Conservation (phyloP, 2,797 vertebrate species). For the Poecilia wingei region DNA sequence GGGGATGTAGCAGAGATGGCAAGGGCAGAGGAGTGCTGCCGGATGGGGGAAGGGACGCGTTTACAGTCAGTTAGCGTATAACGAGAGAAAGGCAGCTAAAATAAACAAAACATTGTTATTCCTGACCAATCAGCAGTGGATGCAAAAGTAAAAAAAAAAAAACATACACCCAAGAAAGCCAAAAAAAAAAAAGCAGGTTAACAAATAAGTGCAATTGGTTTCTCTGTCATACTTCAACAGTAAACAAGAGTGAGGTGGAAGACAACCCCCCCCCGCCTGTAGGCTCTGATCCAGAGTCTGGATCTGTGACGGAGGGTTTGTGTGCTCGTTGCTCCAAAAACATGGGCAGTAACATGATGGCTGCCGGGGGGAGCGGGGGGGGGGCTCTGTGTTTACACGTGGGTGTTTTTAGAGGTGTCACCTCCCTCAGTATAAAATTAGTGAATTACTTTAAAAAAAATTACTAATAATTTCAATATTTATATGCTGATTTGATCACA, state of each 20-base stretch:
- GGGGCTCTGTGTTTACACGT: slow-evolving; percentile 55
- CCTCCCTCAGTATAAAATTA: slow-evolving; percentile 32
- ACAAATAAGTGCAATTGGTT: slow-evolving; percentile 79
- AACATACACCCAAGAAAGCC: slow-evolving; percentile 35
- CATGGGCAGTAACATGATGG: slow-evolving; percentile 52
- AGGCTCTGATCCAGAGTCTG: slow-evolving; percentile 43
- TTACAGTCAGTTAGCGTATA: slow-evolving; percentile 56
- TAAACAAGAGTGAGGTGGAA: slow-evolving; percentile 55
- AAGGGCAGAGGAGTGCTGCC: slow-evolving; percentile 54
- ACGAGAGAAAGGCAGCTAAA: slow-evolving; percentile 68
- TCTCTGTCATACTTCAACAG: slow-evolving; percentile 58
- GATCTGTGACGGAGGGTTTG: slow-evolving; percentile 32
- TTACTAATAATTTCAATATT: slow-evolving; percentile 62
- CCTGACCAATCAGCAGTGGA: slow-evolving; percentile 66
- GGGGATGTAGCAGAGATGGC: slow-evolving; percentile 58
- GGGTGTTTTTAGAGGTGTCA: slow-evolving; percentile 40
- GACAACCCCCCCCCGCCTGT: slow-evolving; percentile 37
- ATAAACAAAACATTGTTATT: slow-evolving; percentile 63
- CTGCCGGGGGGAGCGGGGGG: slow-evolving; percentile 32
- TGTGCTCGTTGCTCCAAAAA: slow-evolving; percentile 31
- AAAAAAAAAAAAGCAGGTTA: slow-evolving; percentile 39
- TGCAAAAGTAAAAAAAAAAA: slow-evolving; percentile 68
- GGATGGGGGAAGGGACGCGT: slow-evolving; percentile 49
- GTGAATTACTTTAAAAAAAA: slow-evolving; percentile 46
- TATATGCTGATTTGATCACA: slow-evolving; percentile 54